Evolutionary conservation across 2,797 vertebrate genomes (phyloP).

Genomic region (Podarcis siculus): DNA sequence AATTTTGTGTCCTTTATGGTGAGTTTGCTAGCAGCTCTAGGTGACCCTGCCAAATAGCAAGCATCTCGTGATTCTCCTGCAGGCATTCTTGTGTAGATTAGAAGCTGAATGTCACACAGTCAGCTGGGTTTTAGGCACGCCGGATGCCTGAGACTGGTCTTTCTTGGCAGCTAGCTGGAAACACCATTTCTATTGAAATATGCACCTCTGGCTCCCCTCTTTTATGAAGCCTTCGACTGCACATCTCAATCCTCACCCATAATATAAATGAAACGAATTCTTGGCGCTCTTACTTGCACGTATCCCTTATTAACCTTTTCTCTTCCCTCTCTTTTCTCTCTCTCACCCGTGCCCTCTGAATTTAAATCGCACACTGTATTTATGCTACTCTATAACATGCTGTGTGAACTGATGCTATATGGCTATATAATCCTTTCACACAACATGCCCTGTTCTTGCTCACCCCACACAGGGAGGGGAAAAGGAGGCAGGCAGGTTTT

Average conservation of each 20-base stretch:
- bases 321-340: background rate
- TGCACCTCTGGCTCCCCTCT: background rate
- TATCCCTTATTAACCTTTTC: background rate
- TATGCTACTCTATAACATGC: background rate
- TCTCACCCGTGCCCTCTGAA: background rate
- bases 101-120: conserved; percentile 26
- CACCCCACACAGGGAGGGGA: background rate
- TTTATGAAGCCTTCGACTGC: background rate
- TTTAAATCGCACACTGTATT: background rate
- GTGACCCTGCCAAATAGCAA: conserved; percentile 35
- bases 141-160: background rate
- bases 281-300: background rate
- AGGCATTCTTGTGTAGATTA: conserved; percentile 9
- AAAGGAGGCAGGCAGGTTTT: background rate
- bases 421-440: background rate
- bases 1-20: conserved; percentile 19
- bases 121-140: conserved; percentile 20
- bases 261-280: background rate
- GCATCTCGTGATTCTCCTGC: conserved; percentile 25
- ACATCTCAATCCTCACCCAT: background rate
- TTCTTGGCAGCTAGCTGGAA: conserved; percentile 8
- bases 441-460: background rate
- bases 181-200: background rate
- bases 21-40: conserved; percentile 1
- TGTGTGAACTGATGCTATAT: background rate